Percentiles rank a stretch among this genome's conserved stretches.
phyloP scores from a whole-genome alignment of 1,140 invertebrate genomes.

The Drosophila saltans region DNA sequence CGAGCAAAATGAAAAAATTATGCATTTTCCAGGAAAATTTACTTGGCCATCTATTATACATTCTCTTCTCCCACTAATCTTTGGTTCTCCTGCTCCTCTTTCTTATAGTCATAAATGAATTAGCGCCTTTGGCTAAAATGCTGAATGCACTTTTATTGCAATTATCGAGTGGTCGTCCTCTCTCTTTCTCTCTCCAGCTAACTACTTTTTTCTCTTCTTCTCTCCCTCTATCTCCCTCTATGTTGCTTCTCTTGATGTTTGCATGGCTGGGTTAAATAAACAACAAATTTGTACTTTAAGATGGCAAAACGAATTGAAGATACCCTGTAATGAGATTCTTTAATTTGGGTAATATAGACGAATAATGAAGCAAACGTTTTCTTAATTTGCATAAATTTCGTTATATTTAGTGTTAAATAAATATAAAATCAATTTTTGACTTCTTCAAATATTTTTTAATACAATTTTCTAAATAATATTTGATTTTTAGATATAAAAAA shows the following conservation, averaged over 20 bases:
- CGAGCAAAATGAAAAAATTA: slow-evolving; percentile 66
- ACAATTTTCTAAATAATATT: no score
- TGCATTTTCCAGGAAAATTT: slow-evolving; percentile 66
- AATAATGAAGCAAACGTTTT: no score
- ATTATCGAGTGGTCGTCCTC: slow-evolving; percentile 68
- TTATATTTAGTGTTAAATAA: no score
- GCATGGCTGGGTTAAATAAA: slow-evolving; percentile 71
- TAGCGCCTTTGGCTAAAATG: slow-evolving; percentile 78
- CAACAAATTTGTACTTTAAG: slow-evolving; percentile 16
- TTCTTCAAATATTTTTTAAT: no score
- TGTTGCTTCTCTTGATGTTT: slow-evolving; percentile 27
- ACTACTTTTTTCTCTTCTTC: slow-evolving; percentile 27
- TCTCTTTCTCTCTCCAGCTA: slow-evolving; percentile 19
- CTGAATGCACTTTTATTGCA: slow-evolving; percentile 80
- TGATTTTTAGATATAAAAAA: no score
- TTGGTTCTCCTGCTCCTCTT: neutral
- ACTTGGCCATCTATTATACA: slow-evolving; percentile 65
- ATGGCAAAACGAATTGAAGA: neutral
- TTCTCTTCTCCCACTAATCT: neutral
- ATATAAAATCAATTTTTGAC: no score
- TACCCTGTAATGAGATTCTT: neutral
- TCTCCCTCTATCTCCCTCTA: neutral
- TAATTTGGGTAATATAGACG: no score
- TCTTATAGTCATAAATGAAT: slow-evolving; percentile 73
- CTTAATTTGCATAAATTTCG: no score